These are phyloP conservation scores for Muraenolepis orangiensis DNA, from an alignment of 2,797 vertebrate species.

Conservation along the genomic window DNA sequence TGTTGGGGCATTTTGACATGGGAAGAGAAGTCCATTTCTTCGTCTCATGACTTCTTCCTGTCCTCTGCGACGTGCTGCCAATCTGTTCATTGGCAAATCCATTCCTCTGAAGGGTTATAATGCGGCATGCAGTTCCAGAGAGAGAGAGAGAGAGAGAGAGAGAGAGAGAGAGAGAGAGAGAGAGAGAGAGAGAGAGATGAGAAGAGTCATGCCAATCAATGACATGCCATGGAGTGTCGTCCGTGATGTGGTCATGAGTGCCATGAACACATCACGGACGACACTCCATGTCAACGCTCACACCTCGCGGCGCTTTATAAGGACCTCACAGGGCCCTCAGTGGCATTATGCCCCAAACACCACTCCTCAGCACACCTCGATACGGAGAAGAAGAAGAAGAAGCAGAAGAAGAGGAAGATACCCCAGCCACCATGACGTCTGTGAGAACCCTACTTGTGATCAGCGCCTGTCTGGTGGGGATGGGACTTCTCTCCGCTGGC, in stretches of 20 bases:
- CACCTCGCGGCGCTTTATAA: constrained; percentile 30
- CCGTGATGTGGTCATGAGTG: too few species aligned
- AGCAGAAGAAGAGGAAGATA: constrained; percentile 2
- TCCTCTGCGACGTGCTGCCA: background rate
- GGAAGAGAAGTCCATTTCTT: background rate
- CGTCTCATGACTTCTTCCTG: background rate
- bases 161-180: too few species aligned
- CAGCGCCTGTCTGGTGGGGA: constrained; percentile 34
- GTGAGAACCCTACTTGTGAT: constrained; percentile 27
- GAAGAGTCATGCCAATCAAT: constrained; percentile 44
- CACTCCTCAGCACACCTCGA: constrained; percentile 8
- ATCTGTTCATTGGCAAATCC: background rate
- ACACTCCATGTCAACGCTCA: background rate
- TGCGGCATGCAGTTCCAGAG: constrained; percentile 3
- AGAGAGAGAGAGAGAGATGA: too few species aligned
- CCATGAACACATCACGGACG: constrained; percentile 39
- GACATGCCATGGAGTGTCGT: too few species aligned
- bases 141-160: too few species aligned
- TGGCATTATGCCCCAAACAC: background rate
- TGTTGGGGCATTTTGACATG: background rate
- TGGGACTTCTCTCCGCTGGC: constrained; percentile 30
- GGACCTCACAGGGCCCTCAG: background rate
- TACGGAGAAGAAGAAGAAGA: constrained; percentile 4
- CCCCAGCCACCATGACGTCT: constrained; percentile 34
- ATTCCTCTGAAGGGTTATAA: constrained; percentile 2